A percentile compares a stretch with the other conserved stretches of the same genome.
phyloP scores from a whole-genome alignment of 2,888 invertebrate species.

The Spilosoma lubricipeda region DNA sequence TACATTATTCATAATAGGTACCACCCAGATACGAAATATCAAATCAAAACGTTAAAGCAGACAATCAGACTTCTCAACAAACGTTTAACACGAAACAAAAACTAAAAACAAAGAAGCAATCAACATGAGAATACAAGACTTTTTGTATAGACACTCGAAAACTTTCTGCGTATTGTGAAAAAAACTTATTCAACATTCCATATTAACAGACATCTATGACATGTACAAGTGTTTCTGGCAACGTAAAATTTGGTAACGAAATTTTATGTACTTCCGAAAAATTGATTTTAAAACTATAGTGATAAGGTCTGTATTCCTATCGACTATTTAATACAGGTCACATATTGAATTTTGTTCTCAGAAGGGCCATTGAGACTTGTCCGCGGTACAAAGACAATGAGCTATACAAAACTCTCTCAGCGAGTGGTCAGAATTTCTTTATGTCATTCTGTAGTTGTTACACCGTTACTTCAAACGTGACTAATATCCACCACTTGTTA shows the following conservation, averaged over 20 bases:
- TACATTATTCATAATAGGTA: slow-evolving; percentile 24
- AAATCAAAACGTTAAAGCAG: slow-evolving; percentile 23
- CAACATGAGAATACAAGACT: slow-evolving; percentile 64
- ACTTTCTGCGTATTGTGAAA: slow-evolving; percentile 75
- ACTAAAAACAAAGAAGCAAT: slow-evolving; percentile 70
- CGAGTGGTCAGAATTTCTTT: slow-evolving; percentile 79
- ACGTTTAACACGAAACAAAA: slow-evolving; percentile 42
- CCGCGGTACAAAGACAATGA: slow-evolving; percentile 77
- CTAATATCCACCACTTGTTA: slow-evolving; percentile 54
- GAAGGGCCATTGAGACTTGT: slow-evolving; percentile 73
- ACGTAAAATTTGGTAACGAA: slow-evolving; percentile 39
- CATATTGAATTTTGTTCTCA: slow-evolving; percentile 50
- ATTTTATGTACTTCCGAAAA: neutral
- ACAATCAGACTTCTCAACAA: slow-evolving; percentile 41
- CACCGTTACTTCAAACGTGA: slow-evolving; percentile 70
- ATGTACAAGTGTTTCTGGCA: slow-evolving; percentile 79
- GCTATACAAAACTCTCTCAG: slow-evolving; percentile 76
- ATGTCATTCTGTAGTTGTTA: slow-evolving; percentile 61
- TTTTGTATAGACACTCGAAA: slow-evolving; percentile 58
- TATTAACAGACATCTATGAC: slow-evolving; percentile 85
- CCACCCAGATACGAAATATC: slow-evolving; percentile 21
- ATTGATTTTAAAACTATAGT: slow-evolving; percentile 38
- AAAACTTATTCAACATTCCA: slow-evolving; percentile 70
- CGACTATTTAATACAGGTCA: slow-evolving; percentile 31
- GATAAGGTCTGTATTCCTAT: slow-evolving; percentile 50